Conservation (phyloP, 2,113 vertebrate species). For the Nothocercus julius region DNA sequence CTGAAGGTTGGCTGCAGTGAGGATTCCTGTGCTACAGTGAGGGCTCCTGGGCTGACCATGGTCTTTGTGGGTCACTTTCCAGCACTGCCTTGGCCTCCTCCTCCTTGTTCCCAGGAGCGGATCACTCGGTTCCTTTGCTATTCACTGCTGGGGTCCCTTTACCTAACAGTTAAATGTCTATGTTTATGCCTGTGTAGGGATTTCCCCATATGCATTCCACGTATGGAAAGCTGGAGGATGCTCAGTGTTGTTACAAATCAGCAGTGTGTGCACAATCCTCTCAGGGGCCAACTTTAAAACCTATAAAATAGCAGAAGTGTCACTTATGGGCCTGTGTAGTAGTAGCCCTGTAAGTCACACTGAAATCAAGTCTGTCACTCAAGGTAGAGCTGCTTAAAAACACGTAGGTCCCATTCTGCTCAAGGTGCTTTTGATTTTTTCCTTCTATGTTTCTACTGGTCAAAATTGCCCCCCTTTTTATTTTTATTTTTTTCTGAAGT, state of each 20-base stretch:
- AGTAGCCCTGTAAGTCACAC: not conserved
- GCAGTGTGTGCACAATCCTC: not conserved
- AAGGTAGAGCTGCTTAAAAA: not conserved
- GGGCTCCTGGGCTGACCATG: not conserved
- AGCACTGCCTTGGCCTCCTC: not conserved
- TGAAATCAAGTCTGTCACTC: not conserved
- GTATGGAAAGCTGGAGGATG: not conserved
- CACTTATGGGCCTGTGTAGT: not conserved
- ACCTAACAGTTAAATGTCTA: not conserved
- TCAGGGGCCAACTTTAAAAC: not conserved
- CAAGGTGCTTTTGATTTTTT: not conserved
- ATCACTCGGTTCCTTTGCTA: not conserved
- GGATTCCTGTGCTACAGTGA: not conserved
- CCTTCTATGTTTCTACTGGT: conserved; percentile 21
- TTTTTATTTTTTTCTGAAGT: conserved; percentile 39
- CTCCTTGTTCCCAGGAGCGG: not conserved
- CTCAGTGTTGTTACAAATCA: not conserved
- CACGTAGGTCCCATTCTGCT: not conserved
- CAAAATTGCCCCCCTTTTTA: conserved; percentile 45
- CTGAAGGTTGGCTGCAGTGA: not conserved
- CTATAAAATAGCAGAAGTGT: not conserved
- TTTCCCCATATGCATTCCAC: not conserved
- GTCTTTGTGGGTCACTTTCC: not conserved
- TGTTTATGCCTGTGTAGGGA: not conserved
- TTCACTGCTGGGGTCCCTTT: not conserved